phyloP scores from a whole-genome alignment of 2,113 vertebrate species.

The Antigone vipio region DNA sequence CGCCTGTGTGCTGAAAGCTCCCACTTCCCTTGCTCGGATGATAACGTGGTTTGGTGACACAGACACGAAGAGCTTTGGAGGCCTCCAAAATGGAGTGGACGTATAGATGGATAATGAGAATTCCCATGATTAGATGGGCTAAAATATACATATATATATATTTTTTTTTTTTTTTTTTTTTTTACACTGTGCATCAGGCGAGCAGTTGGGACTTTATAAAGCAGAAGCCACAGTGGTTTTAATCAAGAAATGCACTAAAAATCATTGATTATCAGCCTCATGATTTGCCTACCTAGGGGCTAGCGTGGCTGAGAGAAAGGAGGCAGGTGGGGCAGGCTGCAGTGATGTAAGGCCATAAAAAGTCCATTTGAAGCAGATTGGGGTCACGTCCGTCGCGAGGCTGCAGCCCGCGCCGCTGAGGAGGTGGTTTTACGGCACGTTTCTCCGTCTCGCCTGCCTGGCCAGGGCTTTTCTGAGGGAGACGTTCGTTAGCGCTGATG shows the following conservation, averaged over 20 bases:
- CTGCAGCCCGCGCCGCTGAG: accelerated
- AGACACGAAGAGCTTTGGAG: not conserved
- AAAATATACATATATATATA: not conserved
- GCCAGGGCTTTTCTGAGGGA: not conserved
- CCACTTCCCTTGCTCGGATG: not conserved
- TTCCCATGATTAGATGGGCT: not conserved
- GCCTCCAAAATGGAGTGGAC: not conserved
- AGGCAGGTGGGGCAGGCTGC: not conserved
- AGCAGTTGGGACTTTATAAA: not conserved
- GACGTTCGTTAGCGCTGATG: not conserved
- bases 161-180: too few relatives aligned
- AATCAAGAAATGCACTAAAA: not conserved
- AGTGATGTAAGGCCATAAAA: not conserved
- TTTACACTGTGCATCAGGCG: not conserved
- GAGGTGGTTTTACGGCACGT: not conserved
- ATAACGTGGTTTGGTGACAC: not conserved
- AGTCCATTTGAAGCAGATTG: not conserved
- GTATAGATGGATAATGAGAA: not conserved
- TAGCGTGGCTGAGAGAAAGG: not conserved
- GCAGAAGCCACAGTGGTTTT: not conserved
- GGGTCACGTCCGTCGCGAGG: not conserved
- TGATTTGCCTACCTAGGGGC: not conserved
- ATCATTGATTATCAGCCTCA: not conserved
- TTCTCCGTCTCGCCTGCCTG: not conserved
- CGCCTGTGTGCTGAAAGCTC: not conserved